Evolutionary conservation across 92 coral and sea anemone genomes (phyloP).

Genomic region (Pocillopora meandrina): DNA sequence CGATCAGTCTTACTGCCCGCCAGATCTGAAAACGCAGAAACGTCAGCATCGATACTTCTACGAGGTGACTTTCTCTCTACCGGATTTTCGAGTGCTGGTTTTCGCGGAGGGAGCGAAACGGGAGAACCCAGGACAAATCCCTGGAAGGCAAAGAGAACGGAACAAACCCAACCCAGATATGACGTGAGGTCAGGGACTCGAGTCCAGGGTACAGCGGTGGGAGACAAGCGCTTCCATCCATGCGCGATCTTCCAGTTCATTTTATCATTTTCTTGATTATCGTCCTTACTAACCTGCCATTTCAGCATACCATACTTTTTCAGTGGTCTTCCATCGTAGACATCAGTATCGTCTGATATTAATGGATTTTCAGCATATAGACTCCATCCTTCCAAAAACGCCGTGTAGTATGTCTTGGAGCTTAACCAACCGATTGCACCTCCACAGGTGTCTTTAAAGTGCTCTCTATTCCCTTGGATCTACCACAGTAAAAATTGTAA

Average conservation of each 20-base stretch:
- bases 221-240: too few relatives aligned
- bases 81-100: not conserved
- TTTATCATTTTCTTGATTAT: too few relatives aligned
- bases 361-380: conserved; percentile 76
- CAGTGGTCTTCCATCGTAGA: conserved; percentile 64
- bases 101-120: too few relatives aligned
- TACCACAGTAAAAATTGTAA: not conserved
- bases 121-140: too few relatives aligned
- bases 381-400: conserved; percentile 75
- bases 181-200: too few relatives aligned
- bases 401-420: conserved; percentile 56
- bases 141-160: too few relatives aligned
- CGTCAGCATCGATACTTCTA: not conserved
- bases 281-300: conserved; percentile 66
- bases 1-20: conserved; percentile 66
- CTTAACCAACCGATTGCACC: conserved; percentile 68
- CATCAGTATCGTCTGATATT: conserved; percentile 73
- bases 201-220: too few relatives aligned
- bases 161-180: too few relatives aligned
- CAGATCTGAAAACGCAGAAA: conserved; percentile 46
- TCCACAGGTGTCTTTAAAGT: conserved; percentile 66
- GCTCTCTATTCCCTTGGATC: conserved; percentile 70
- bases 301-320: conserved; percentile 79
- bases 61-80: not conserved
- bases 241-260: too few relatives aligned